These are phyloP conservation scores for Nemurella pictetii DNA, from an alignment of 2,888 invertebrate species.

Conservation along the genomic window DNA sequence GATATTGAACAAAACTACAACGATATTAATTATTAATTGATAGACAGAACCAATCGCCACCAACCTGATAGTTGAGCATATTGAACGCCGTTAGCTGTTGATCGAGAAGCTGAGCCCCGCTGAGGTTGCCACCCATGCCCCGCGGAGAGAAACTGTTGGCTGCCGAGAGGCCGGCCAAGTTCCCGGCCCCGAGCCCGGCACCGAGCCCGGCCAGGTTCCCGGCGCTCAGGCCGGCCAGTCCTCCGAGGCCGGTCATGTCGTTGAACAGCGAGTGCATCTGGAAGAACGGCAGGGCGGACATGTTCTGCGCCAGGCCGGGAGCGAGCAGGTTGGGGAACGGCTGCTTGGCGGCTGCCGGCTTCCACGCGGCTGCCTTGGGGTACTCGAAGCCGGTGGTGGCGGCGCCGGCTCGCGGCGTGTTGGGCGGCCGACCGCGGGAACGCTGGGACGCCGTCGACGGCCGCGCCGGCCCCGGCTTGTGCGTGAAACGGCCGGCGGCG, in stretches of 20 bases:
- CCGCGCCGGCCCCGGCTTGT: not conserved
- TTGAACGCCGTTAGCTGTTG: constrained; percentile 34
- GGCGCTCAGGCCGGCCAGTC: not conserved
- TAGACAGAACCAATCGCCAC: too few species aligned
- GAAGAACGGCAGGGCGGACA: not conserved
- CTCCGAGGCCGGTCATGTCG: constrained; percentile 1
- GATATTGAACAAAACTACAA: too few species aligned
- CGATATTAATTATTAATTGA: too few species aligned
- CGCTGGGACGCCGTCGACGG: not conserved
- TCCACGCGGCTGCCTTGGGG: constrained; percentile 3
- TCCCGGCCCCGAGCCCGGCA: too few species aligned
- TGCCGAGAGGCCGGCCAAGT: constrained; percentile 14
- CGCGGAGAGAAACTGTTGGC: constrained; percentile 44
- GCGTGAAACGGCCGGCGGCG: not conserved
- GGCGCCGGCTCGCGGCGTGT: not conserved
- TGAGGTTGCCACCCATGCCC: constrained; percentile 54
- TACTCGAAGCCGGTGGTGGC: constrained; percentile 19
- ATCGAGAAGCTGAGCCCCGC: constrained; percentile 49
- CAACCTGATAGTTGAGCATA: constrained; percentile 20
- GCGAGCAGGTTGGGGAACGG: not conserved
- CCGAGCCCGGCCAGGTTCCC: not conserved
- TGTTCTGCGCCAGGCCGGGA: not conserved
- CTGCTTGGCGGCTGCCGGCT: not conserved
- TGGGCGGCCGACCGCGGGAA: constrained; percentile 21
- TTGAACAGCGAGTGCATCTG: constrained; percentile 20